Conservation (phyloP, 2,113 vertebrate genomes). For the Pogona vitticeps region DNA sequence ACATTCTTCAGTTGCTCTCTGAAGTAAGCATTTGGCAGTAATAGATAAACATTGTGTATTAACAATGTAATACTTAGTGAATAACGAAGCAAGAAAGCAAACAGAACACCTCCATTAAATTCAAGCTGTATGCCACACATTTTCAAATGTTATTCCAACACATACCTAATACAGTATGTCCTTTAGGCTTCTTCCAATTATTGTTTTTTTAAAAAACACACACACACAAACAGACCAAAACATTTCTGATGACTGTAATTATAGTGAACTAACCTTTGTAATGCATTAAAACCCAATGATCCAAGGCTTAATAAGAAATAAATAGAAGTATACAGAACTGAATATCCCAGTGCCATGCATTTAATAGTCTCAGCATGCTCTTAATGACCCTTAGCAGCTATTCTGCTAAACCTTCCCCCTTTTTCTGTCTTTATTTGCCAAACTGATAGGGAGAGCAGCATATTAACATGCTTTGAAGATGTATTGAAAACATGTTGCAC, state of each 20-base stretch:
- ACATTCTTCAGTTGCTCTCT: not conserved
- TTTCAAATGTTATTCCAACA: not conserved
- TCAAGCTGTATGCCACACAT: not conserved
- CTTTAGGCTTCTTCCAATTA: not conserved
- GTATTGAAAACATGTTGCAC: not conserved
- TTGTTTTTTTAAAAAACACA: not conserved
- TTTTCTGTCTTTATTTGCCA: not conserved
- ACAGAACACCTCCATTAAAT: not conserved
- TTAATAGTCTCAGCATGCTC: not conserved
- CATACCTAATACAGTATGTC: not conserved
- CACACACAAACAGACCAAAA: not conserved
- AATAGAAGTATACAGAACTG: not conserved
- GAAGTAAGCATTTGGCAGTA: not conserved
- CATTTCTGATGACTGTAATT: slow-evolving; percentile 18
- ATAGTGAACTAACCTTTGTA: not conserved
- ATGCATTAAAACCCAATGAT: slow-evolving; percentile 14
- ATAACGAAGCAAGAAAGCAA: slow-evolving; percentile 15
- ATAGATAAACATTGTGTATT: not conserved
- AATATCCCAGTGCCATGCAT: not conserved
- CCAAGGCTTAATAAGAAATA: not conserved
- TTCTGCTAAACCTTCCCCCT: not conserved
- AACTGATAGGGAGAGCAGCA: not conserved
- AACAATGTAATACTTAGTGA: slow-evolving; percentile 1
- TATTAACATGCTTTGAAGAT: not conserved
- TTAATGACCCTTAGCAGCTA: not conserved